Evolutionary conservation across 2,888 invertebrate genomes (phyloP), one percentile per base, ranked within the genome.

Genomic region (Physocephala rufipes): DNA sequence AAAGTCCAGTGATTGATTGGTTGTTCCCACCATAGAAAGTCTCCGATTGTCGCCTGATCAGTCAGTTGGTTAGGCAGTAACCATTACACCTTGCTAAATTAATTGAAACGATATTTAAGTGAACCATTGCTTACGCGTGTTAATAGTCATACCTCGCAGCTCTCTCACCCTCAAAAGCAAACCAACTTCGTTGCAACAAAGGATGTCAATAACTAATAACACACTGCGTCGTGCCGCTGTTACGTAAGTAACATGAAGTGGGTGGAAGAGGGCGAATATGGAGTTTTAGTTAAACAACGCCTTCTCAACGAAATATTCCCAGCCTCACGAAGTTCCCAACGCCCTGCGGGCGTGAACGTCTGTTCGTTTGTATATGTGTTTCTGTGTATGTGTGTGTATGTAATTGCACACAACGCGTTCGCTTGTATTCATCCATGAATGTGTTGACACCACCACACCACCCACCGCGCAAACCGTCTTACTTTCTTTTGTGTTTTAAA

Each of bases 401-500:
- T 21, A 21, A 4, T 53, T 58, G 9, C 24, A 58, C 58, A 28
- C 36, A 36, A 9, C 36, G 36, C 36, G 36, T 36, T 36, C 9
- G 36, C 36, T 36, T 36, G 58, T 58, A 13, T 19, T 13, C 2
- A 28, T 16, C 2, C 58, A 28, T 16, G 58, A 58, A 24, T 58
- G n/a, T n/a, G 58, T 58, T 24, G 58, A 58, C 58, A 58, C 58
- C 26, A 12, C 58, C n/a, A n/a, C n/a, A n/a, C n/a, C n/a, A n/a
- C n/a, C n/a, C n/a, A n/a, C n/a, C n/a, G n/a, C n/a, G n/a, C n/a
- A n/a, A n/a, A 15, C 58, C 28, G 26, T 21, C 21, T 53, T 28
- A 28, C 58, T 58, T 58, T 58, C 58, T 58, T 58, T 58, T 24
- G 58, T 58, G 58, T 21, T 58, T 58, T 28, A 58, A 58, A 9